Evolutionary conservation across 2,888 invertebrate species (phyloP).

Genomic region (Sipha maydis): DNA sequence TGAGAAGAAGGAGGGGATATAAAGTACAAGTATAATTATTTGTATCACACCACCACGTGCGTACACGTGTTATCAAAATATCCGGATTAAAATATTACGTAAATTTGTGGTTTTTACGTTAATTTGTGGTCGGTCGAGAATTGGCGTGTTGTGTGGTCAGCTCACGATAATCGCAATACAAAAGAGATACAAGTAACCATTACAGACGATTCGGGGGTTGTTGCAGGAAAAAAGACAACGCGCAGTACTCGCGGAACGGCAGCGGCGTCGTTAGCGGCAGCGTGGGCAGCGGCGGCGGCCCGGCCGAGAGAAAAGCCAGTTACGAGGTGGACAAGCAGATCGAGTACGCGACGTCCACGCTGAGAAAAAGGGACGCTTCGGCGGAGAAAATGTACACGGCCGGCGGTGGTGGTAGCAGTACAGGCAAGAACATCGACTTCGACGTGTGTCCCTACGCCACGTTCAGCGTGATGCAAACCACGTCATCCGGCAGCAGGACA

Average conservation of each 20-base stretch:
- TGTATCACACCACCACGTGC: no score
- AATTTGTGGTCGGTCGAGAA: no score
- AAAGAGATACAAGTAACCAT: no score
- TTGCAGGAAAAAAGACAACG: constrained; percentile 23
- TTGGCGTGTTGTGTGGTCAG: no score
- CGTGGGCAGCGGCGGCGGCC: background rate
- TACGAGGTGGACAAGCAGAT: constrained; percentile 36
- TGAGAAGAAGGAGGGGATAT: no score
- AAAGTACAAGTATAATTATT: no score
- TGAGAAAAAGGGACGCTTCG: constrained; percentile 45
- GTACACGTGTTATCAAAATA: no score
- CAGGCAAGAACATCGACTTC: constrained; percentile 65
- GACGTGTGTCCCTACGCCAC: constrained; percentile 68
- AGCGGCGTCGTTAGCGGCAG: background rate
- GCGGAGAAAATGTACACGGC: background rate
- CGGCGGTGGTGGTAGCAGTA: no score
- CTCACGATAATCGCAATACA: no score
- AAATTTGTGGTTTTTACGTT: no score
- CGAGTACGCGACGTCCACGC: constrained; percentile 38
- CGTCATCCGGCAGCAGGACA: constrained; percentile 14
- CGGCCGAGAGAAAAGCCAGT: constrained; percentile 38
- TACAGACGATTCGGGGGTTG: no score
- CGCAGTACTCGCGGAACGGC: background rate
- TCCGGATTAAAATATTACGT: no score
- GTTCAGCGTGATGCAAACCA: constrained; percentile 65